Evolutionary conservation across 1,140 invertebrate genomes (phyloP).

Genomic region (Drosophila orena): DNA sequence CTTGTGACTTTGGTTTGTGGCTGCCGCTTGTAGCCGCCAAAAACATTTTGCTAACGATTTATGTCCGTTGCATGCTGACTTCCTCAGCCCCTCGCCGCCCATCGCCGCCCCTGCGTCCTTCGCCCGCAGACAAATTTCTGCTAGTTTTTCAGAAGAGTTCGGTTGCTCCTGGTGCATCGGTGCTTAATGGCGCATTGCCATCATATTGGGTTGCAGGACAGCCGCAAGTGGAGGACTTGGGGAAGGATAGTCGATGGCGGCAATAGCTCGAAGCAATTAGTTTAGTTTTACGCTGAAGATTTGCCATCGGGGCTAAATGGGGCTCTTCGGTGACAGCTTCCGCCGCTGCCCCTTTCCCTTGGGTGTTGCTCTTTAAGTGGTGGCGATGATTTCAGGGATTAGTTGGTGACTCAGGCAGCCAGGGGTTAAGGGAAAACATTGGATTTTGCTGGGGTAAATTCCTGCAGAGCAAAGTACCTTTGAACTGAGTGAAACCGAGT

Average conservation of each 20-base stretch:
- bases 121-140: constrained; percentile 64
- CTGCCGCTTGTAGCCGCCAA: constrained; percentile 74
- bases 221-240: constrained; percentile 3
- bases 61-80: constrained; percentile 74
- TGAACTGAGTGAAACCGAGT: too few relatives aligned
- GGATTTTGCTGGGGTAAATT: constrained; percentile 18
- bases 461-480: constrained; percentile 6
- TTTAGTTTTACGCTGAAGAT: constrained; percentile 53
- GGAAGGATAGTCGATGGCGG: constrained; percentile 30
- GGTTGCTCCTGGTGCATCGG: constrained; percentile 32
- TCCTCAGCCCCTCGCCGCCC: background rate
- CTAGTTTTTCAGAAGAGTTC: constrained; percentile 60
- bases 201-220: constrained; percentile 55
- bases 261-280: constrained; percentile 70
- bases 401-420: constrained; percentile 40
- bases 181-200: constrained; percentile 57
- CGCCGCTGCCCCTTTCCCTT: background rate
- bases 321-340: constrained; percentile 17
- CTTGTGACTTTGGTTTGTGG: constrained; percentile 33
- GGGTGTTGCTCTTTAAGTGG: constrained; percentile 43
- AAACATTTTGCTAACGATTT: constrained; percentile 81
- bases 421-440: constrained; percentile 2
- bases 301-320: constrained; percentile 45
- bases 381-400: constrained; percentile 49
- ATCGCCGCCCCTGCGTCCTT: background rate